Evolutionary conservation across 2,113 vertebrate genomes (phyloP), one percentile per base, ranked within the genome.

Genomic region (Poeciliopsis retropinna): DNA sequence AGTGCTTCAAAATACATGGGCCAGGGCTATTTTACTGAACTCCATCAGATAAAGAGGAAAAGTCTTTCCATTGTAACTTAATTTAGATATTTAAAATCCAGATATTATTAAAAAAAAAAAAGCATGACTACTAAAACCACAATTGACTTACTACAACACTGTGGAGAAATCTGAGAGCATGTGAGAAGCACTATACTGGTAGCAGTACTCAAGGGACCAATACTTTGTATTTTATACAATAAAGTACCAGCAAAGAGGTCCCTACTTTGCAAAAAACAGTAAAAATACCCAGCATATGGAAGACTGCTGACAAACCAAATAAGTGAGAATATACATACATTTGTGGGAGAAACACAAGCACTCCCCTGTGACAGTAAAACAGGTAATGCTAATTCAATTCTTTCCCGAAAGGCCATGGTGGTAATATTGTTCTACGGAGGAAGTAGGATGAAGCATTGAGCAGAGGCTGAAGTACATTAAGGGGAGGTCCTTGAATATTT

Each of bases 11-110:
- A 73, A 64, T 51, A 61, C 47, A 77, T 76, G 68, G 68, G 61
- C 60, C 62, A 29, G n/a, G 39, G n/a, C 22, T 14, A 17, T 19
- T 28, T 67, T 67, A 17, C 37, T 41, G n/a, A 29, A 34, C 77
- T 75, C 67, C n/a, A 69, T 73, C 66, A 87, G 76, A 87, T 87
- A 78, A 61, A 87, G 70, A 76, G 80, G 51, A 54, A 25, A 54
- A 9, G 6, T 10, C 51, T 54, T 54, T 25, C 51, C 6, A 54
- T 57, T 57, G 4, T 44, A 27, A n/a, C n/a, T 30, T 9, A 8
- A n/a, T 17, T 44, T 67, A 27, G 7, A 28, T 15, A 29, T 41
- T 77, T 61, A 75, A 79, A 76, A 76, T 10, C n/a, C 10, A 81
- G 5, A 67, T 69, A 70, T 62, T 37, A 78, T 39, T n/a, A n/a